Evolutionary conservation across 2,797 vertebrate genomes (phyloP).

Genomic region (Alfaro cultratus): DNA sequence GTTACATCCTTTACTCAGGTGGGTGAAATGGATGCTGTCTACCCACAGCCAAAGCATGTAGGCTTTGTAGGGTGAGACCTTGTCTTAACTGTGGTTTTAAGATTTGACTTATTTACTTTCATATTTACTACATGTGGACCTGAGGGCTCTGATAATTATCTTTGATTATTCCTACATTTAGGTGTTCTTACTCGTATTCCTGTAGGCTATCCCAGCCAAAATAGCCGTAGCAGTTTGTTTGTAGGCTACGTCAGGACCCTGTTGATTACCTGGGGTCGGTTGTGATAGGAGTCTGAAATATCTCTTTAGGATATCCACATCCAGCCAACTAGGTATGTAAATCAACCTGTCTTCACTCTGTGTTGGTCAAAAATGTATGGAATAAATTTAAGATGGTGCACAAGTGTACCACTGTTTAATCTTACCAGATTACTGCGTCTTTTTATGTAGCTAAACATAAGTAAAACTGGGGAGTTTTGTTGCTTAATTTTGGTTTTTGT

Average conservation of each 20-base stretch:
- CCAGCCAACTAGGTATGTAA: constrained; percentile 89
- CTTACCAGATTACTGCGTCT: constrained; percentile 28
- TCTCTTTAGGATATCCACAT: constrained; percentile 88
- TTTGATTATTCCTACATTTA: constrained; percentile 87
- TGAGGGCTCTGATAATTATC: constrained; percentile 80
- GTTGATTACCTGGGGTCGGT: constrained; percentile 87
- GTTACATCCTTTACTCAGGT: constrained; percentile 74
- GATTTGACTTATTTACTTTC: constrained; percentile 38
- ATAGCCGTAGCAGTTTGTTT: constrained; percentile 88
- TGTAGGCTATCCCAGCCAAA: constrained; percentile 82
- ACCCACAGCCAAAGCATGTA: constrained; percentile 82
- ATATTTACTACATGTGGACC: constrained; percentile 62
- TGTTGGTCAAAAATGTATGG: constrained; percentile 83
- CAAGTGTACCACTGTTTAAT: constrained; percentile 63
- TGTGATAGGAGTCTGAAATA: constrained; percentile 88
- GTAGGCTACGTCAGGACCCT: constrained; percentile 84
- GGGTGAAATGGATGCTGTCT: constrained; percentile 76
- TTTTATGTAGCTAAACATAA: constrained; percentile 63
- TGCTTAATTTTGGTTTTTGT: constrained; percentile 55
- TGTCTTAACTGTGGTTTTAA: constrained; percentile 51
- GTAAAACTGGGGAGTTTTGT: constrained; percentile 18
- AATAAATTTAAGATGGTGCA: constrained; percentile 67
- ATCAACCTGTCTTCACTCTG: constrained; percentile 86
- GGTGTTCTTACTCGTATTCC: constrained; percentile 86
- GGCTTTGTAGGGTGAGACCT: constrained; percentile 79